Evolutionary conservation across 2,888 invertebrate species (phyloP).

Genomic region (Lutraria lutraria): DNA sequence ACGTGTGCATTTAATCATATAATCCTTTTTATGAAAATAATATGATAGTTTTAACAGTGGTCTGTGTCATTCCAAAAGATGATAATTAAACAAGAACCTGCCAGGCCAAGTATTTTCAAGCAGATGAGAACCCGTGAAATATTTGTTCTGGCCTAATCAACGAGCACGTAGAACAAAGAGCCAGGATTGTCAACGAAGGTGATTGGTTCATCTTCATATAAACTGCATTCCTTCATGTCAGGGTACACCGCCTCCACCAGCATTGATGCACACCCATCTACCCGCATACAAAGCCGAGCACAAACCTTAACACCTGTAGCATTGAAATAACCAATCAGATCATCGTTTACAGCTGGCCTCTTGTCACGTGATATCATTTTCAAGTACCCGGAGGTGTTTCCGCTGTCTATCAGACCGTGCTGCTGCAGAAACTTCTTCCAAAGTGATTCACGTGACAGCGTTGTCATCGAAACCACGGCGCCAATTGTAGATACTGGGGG

Average conservation of each 20-base stretch:
- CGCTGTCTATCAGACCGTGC: conserved; percentile 60
- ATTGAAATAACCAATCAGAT: conserved; percentile 64
- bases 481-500: conserved; percentile 40
- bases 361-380: conserved; percentile 39
- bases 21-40: too few relatives aligned
- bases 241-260: conserved; percentile 39
- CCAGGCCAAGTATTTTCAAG: too few relatives aligned
- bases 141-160: conserved; percentile 19
- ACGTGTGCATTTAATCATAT: too few relatives aligned
- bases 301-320: conserved; percentile 59
- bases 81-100: too few relatives aligned
- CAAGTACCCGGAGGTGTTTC: conserved; percentile 47
- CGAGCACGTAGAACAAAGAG: conserved; percentile 40
- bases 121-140: neutral
- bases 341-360: conserved; percentile 40
- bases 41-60: too few relatives aligned
- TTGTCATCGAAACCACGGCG: conserved; percentile 57
- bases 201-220: conserved; percentile 55
- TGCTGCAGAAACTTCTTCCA: conserved; percentile 62
- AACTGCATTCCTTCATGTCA: conserved; percentile 42
- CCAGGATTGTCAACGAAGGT: conserved; percentile 50
- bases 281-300: conserved; percentile 65
- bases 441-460: conserved; percentile 50
- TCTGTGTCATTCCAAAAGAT: too few relatives aligned
- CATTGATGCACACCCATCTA: conserved; percentile 60